phyloP scores from a whole-genome alignment of 2,888 invertebrate genomes.

The Pyrocoelia pectoralis region DNA sequence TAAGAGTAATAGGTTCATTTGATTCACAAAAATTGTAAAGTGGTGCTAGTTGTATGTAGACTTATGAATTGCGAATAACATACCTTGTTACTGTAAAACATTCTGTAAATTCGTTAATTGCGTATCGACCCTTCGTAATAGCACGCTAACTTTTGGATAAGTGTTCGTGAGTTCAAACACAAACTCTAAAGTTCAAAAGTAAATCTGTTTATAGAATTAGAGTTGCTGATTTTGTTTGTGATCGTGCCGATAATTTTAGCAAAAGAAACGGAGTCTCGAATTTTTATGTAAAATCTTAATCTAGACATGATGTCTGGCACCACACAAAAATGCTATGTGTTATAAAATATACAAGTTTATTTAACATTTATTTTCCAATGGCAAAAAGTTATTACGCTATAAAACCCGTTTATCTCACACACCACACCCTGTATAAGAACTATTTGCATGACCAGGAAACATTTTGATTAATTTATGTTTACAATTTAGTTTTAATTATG shows the following conservation, averaged over 20 bases:
- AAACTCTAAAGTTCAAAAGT: slow-evolving; percentile 5
- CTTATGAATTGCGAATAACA: not conserved
- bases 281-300: slow-evolving; percentile 10
- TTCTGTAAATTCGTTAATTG: slow-evolving; percentile 9
- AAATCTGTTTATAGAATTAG: not conserved
- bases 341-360: slow-evolving; percentile 10
- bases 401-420: slow-evolving; percentile 11
- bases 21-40: not conserved
- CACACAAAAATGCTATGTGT: not conserved
- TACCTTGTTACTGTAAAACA: slow-evolving; percentile 3
- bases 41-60: not conserved
- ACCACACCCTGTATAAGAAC: slow-evolving; percentile 10
- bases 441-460: slow-evolving; percentile 12
- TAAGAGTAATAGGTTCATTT: too few relatives aligned
- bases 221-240: not conserved
- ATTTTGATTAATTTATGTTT: slow-evolving; percentile 10
- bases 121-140: slow-evolving; percentile 11
- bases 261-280: not conserved
- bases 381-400: slow-evolving; percentile 11
- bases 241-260: not conserved
- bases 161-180: slow-evolving; percentile 10
- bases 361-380: slow-evolving; percentile 8
- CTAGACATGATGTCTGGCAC: slow-evolving; percentile 10
- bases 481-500: slow-evolving; percentile 8
- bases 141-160: slow-evolving; percentile 7